These are phyloP conservation scores for Philopotamus ludificatus DNA, from an alignment of 1,140 invertebrate genomes.

Conservation along the genomic window DNA sequence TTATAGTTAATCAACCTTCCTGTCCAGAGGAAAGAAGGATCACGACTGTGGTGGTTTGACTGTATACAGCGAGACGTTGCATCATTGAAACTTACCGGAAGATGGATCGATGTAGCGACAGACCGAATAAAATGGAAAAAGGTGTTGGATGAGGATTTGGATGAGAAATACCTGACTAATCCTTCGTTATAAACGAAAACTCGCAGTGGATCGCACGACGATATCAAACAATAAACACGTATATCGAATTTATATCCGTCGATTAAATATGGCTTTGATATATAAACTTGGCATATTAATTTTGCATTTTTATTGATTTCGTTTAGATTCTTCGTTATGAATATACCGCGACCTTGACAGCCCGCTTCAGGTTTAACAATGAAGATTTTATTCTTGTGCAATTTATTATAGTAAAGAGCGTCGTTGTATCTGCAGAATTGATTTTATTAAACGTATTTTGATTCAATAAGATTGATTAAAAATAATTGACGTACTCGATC, in stretches of 20 bases:
- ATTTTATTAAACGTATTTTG: not conserved
- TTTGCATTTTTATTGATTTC: conserved; percentile 76
- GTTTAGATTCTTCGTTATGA: conserved; percentile 74
- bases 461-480: conserved; percentile 1
- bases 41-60: too few species aligned
- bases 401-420: conserved; percentile 62
- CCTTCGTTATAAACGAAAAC: conserved; percentile 97
- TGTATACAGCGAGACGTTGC: too few species aligned
- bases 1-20: too few species aligned
- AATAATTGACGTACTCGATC: conserved; percentile 66
- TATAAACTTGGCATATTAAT: conserved; percentile 74
- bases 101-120: too few species aligned
- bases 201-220: conserved; percentile 88
- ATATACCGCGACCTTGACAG: conserved; percentile 84
- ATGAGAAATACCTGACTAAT: conserved; percentile 80
- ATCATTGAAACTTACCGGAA: too few species aligned
- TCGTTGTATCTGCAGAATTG: conserved; percentile 64
- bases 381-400: conserved; percentile 74
- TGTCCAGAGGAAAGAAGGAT: too few species aligned
- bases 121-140: too few species aligned
- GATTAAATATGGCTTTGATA: conserved; percentile 75
- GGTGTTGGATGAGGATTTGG: too few species aligned
- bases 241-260: conserved; percentile 98
- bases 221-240: conserved; percentile 89
- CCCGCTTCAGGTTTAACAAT: conserved; percentile 88